phyloP scores from a whole-genome alignment of 2,113 vertebrate species.

The Pao palembangensis region DNA sequence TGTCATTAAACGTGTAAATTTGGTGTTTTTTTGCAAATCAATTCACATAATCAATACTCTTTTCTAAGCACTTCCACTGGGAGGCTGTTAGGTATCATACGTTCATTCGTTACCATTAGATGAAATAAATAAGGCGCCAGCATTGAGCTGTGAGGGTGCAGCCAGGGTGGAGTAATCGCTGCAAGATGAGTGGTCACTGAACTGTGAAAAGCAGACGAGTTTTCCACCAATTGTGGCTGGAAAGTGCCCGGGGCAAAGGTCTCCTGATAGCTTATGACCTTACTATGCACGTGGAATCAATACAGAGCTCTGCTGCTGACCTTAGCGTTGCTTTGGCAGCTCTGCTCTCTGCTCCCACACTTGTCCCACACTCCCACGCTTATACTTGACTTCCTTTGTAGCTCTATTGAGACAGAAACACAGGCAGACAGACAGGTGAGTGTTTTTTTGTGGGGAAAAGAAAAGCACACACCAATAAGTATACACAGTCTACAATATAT shows the following conservation, averaged over 20 bases:
- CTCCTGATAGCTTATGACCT: slow-evolving; percentile 59
- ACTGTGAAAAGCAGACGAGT: slow-evolving; percentile 53
- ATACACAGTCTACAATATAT: too few relatives aligned
- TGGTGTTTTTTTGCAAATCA: too few relatives aligned
- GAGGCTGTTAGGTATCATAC: too few relatives aligned
- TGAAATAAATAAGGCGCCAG: not conserved
- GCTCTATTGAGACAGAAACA: not conserved
- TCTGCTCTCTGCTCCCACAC: slow-evolving; percentile 9
- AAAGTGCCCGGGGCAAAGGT: slow-evolving; percentile 58
- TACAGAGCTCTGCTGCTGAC: slow-evolving; percentile 55
- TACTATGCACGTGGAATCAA: slow-evolving; percentile 58
- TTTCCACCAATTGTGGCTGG: slow-evolving; percentile 64
- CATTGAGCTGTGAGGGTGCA: slow-evolving; percentile 50
- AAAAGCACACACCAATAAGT: too few relatives aligned
- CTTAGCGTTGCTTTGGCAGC: slow-evolving; percentile 14
- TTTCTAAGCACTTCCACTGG: too few relatives aligned
- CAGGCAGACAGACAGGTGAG: too few relatives aligned
- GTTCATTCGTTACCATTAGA: too few relatives aligned
- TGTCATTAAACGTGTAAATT: too few relatives aligned
- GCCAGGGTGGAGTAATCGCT: slow-evolving; percentile 51
- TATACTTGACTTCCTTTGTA: not conserved
- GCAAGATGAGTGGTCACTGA: slow-evolving; percentile 56
- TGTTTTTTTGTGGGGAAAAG: too few relatives aligned
- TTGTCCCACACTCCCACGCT: too few relatives aligned
- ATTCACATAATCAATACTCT: too few relatives aligned